These are phyloP conservation scores for Troglohyphantes excavatus DNA, from an alignment of 2,888 invertebrate species.

Conservation along the genomic window DNA sequence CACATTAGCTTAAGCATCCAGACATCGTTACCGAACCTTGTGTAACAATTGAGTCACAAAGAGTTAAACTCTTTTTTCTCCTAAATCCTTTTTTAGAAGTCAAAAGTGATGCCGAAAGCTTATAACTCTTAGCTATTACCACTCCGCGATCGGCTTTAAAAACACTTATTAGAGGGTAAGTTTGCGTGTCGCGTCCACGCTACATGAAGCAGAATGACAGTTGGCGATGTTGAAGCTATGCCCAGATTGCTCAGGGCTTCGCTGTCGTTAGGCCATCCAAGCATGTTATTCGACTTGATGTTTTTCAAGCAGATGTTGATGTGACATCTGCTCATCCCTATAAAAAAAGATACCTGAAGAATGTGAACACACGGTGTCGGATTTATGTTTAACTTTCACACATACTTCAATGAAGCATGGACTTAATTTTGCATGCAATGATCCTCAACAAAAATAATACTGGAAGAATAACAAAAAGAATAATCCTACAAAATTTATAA, in stretches of 20 bases:
- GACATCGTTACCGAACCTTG: not conserved
- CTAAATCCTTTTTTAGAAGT: not conserved
- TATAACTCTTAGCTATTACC: not conserved
- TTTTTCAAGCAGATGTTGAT: not conserved
- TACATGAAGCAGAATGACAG: constrained; percentile 33
- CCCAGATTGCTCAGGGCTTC: not conserved
- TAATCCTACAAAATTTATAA: too few species aligned
- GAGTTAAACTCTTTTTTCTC: not conserved
- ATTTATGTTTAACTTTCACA: not conserved
- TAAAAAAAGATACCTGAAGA: not conserved
- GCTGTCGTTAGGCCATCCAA: not conserved
- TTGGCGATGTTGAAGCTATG: not conserved
- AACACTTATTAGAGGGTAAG: constrained; percentile 17
- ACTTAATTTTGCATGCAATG: too few species aligned
- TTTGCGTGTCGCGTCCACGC: constrained; percentile 36
- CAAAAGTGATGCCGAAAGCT: not conserved
- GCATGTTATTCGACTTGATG: constrained; percentile 10
- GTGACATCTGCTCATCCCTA: constrained; percentile 18
- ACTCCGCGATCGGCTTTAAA: not conserved
- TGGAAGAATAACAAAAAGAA: too few species aligned
- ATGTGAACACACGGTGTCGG: not conserved
- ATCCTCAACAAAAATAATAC: too few species aligned
- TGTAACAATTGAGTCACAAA: not conserved
- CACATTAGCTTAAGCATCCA: too few species aligned
- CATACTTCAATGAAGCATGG: too few species aligned